Evolutionary conservation across 2,888 invertebrate genomes (phyloP), one percentile per base, ranked within the genome.

Genomic region (Cephus nigrinus): DNA sequence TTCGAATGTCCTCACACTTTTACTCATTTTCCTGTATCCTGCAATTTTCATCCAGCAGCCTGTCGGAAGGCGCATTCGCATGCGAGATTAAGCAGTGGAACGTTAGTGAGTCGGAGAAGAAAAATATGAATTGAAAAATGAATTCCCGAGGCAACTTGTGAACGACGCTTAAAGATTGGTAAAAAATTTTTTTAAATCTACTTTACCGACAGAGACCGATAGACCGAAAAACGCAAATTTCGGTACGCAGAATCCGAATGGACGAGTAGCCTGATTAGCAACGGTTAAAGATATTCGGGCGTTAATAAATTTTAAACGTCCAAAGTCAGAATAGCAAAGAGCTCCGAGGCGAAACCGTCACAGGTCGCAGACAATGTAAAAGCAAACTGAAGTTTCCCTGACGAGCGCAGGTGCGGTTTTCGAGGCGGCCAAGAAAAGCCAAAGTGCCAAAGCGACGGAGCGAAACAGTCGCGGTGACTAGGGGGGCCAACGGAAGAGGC

Each of bases 1-100:
- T 86, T 81, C 80, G 80, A 82, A 83, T 74, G 76, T 76, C 78
- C 75, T 68, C 69, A 33, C 74, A 34, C 35, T 36, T 33, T 30
- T 11, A 68, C 12, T 73, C 15, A 55, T 55, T 55, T 23, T 55
- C 55, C 9, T 55, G 55, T 55, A 55, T 23, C 55, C 1, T 55
- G 23, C 23, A 55, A 55, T 55, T 55, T 23, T 55, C 55, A 55
- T 55, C 23, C 9, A 1, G 55, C 9, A 9, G 55, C 23, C 23
- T 55, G 23, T 23, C 1, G 15, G 9, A 55, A 55, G 55, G 23
- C 2, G 55, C 55, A 23, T 55, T 55, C 55, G 9, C 55, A 55
- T 9, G 55, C 23, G 55, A 55, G 55, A 55, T 55, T 23, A 55
- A 55, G 23, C 55, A 9, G 55, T 23, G 5, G 5, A 55, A 55